phyloP scores from a whole-genome alignment of 2,797 vertebrate genomes.

The Betta splendens region DNA sequence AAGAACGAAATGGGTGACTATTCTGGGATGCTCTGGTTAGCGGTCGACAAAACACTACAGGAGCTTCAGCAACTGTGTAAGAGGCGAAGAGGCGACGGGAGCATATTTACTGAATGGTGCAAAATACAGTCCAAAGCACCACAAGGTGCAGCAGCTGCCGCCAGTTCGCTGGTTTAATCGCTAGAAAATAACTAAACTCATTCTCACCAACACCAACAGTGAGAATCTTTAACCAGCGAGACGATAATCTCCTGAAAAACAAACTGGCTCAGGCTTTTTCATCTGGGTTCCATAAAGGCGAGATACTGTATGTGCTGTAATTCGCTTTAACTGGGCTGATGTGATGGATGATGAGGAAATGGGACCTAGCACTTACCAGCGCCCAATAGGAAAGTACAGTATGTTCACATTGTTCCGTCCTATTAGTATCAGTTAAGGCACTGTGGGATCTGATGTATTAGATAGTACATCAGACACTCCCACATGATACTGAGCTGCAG shows the following conservation, averaged over 20 bases:
- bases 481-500: slow-evolving; percentile 3
- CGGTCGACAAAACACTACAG: slow-evolving; percentile 17
- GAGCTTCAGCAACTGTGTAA: slow-evolving; percentile 20
- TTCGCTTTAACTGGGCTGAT: slow-evolving; percentile 20
- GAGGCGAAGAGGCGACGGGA: slow-evolving; percentile 5
- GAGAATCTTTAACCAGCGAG: slow-evolving; percentile 40
- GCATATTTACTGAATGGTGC: slow-evolving; percentile 36
- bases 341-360: slow-evolving; percentile 25
- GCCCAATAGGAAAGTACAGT: slow-evolving; percentile 13
- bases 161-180: too few relatives aligned
- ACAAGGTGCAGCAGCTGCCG: too few relatives aligned
- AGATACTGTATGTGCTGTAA: slow-evolving; percentile 13
- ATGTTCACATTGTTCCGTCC: not conserved
- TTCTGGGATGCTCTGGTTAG: slow-evolving; percentile 11
- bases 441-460: slow-evolving; percentile 8
- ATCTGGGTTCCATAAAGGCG: slow-evolving; percentile 15
- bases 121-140: slow-evolving; percentile 43
- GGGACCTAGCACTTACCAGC: slow-evolving; percentile 5
- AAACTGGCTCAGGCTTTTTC: slow-evolving; percentile 10
- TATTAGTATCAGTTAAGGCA: not conserved
- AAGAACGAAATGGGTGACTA: slow-evolving; percentile 6
- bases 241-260: slow-evolving; percentile 29
- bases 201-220: slow-evolving; percentile 44
- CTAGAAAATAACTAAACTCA: too few relatives aligned
- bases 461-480: slow-evolving; percentile 49